These are phyloP conservation scores for Epizoanthus stellaris DNA, from an alignment of 92 coral and sea anemone genomes.

Conservation along the genomic window DNA sequence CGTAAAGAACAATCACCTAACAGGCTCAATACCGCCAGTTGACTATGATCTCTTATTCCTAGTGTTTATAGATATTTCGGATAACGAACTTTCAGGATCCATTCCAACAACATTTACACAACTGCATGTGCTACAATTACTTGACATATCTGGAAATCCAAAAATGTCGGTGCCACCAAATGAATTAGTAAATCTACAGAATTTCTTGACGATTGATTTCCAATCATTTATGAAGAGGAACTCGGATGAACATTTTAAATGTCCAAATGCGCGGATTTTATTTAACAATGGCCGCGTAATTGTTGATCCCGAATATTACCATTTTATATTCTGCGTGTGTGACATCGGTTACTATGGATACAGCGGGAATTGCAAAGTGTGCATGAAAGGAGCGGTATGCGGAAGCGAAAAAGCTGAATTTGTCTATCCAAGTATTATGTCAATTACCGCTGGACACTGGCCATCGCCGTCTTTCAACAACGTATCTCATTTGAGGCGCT, in stretches of 20 bases:
- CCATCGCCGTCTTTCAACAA: conserved; percentile 62
- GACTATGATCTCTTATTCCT: conserved; percentile 18
- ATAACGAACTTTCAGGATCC: conserved; percentile 36
- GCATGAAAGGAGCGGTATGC: conserved; percentile 62
- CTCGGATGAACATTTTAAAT: conserved; percentile 34
- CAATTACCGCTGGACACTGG: conserved; percentile 56
- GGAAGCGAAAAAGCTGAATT: conserved; percentile 1
- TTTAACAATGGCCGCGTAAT: conserved; percentile 66
- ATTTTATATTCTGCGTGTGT: conserved; percentile 57
- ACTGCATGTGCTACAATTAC: conserved; percentile 19
- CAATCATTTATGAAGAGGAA: conserved; percentile 21
- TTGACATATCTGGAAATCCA: conserved; percentile 38
- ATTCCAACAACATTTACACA: conserved; percentile 31
- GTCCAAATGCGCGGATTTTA: conserved; percentile 54
- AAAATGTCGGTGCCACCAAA: conserved; percentile 13
- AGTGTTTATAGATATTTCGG: conserved; percentile 32
- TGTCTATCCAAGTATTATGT: conserved; percentile 52
- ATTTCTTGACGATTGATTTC: conserved; percentile 37
- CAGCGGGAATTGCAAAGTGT: conserved; percentile 57
- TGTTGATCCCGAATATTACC: conserved; percentile 63
- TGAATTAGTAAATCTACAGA: conserved; percentile 23
- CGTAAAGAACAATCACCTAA: conserved; percentile 19
- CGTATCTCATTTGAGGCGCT: conserved; percentile 56
- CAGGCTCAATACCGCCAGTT: conserved; percentile 24
- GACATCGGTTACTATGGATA: conserved; percentile 64